phyloP scores from a whole-genome alignment of 2,888 invertebrate genomes.

The Diadegma fenestrale region DNA sequence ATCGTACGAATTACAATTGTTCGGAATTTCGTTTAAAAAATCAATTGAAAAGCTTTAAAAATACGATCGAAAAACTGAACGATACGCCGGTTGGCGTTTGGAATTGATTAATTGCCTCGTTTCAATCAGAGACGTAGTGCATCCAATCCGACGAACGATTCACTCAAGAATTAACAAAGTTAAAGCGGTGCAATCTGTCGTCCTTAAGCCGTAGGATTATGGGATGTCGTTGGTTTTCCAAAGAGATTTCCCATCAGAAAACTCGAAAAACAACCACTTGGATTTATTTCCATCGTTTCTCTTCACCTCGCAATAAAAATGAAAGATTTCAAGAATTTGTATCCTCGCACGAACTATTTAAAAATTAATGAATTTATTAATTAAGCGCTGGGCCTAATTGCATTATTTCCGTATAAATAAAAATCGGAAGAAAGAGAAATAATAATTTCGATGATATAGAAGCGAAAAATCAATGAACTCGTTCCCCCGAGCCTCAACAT shows the following conservation, averaged over 20 bases:
- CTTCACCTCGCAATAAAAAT: background rate
- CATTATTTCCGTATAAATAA: background rate
- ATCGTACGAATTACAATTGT: background rate
- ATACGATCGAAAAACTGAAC: background rate
- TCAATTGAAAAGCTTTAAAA: background rate
- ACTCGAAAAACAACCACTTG: background rate
- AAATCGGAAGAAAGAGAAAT: slow-evolving; percentile 10
- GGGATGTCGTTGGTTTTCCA: background rate
- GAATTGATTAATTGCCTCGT: slow-evolving; percentile 29
- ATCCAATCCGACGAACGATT: background rate
- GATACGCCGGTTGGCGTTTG: slow-evolving; percentile 3
- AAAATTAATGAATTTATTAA: background rate
- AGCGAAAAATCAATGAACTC: slow-evolving; percentile 21
- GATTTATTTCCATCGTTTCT: background rate
- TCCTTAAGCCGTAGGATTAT: background rate
- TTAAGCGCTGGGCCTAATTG: slow-evolving; percentile 3
- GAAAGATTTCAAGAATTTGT: background rate
- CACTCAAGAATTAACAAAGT: background rate
- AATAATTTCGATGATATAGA: background rate
- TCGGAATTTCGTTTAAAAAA: background rate
- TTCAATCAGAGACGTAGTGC: slow-evolving; percentile 5
- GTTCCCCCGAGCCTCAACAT: slow-evolving; percentile 26
- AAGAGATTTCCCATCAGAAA: slow-evolving; percentile 8
- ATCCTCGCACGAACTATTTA: background rate
- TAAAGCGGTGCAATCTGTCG: background rate